Base-by-base conservation (phyloP, 2,797 vertebrate genomes). In the Chrosomus eos region DNA sequence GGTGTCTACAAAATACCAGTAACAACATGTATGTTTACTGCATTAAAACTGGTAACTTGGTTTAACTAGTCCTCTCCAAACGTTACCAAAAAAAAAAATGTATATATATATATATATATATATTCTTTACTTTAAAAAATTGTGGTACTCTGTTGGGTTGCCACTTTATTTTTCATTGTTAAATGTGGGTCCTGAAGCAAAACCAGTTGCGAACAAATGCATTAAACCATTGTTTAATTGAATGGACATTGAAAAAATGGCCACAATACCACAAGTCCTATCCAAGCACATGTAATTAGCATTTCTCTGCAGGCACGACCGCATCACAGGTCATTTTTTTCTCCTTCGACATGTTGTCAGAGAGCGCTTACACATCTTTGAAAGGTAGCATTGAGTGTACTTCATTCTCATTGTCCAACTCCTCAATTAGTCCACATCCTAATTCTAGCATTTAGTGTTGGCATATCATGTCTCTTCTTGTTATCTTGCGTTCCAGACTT, bases 401-500 rank as follows among this genome's bases (percentile, higher is more conserved):
- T 36, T 92, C 91, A 93, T 93, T 93, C 94, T 92, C 93, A 94
- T 94, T 93, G 91, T 93, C 92, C 91, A 90, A 88, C 87, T 88
- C 93, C 93, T 93, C 90, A 93, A 90, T 93, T 92, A 95, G 94
- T 93, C 91, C 90, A 88, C 93, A 90, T 93, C 91, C 92, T 91
- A 92, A 93, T 93, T 94, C 93, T 91, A 93, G 89, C 88, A 75
- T 92, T 91, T 91, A 90, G 89, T 90, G 93, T 88, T 88, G 88
- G 88, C 85, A 31, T 93, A 93, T 95, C 94, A 91, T 94, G 91
- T 80, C 76, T 91, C 92, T 86, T 84, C 84, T 89, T 91, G 92
- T 95, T 96, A 96, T 96, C 95, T 94, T 88, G 81, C 90, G 84
- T 85, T 92, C 92, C 93, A 96, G 94, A 96, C 95, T 96, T 96